phyloP scores from a whole-genome alignment of 2,888 invertebrate species.

The Ectropis crepuscularia region DNA sequence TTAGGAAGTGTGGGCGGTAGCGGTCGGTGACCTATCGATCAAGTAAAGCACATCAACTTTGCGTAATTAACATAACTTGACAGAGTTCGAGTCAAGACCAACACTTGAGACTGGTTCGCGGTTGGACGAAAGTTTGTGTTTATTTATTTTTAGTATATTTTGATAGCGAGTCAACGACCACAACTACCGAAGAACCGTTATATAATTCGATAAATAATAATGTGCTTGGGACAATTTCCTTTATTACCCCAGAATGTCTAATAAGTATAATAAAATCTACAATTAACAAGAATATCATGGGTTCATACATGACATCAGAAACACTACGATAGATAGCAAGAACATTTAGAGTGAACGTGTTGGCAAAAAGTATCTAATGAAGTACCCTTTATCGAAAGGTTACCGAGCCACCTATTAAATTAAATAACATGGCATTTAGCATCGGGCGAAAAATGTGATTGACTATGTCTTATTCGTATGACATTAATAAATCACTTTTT shows the following conservation, averaged over 20 bases:
- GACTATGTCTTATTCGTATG: conserved; percentile 2
- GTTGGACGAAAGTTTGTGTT: conserved; percentile 59
- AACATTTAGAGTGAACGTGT: neutral
- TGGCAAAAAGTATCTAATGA: neutral
- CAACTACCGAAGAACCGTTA: conserved; percentile 37
- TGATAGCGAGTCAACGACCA: conserved; percentile 59
- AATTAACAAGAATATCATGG: neutral
- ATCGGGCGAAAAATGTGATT: conserved; percentile 2
- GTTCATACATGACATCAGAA: neutral
- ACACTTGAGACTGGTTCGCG: conserved; percentile 70
- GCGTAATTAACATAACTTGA: conserved; percentile 82
- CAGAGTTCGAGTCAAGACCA: conserved; percentile 66
- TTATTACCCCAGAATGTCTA: neutral
- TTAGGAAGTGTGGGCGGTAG: conserved; percentile 60
- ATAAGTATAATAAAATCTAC: too few species aligned
- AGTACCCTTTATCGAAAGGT: conserved; percentile 3
- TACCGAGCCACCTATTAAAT: conserved; percentile 6
- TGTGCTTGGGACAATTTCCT: conserved; percentile 8
- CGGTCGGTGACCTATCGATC: conserved; percentile 76
- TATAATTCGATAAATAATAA: conserved; percentile 21
- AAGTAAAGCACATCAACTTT: conserved; percentile 73
- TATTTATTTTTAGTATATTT: conserved; percentile 55
- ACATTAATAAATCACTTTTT: conserved; percentile 33
- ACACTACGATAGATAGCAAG: neutral
- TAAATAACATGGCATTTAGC: conserved; percentile 5